These are phyloP conservation scores for Nixonia krombeini DNA, from an alignment of 1,140 invertebrate genomes.

Conservation along the genomic window DNA sequence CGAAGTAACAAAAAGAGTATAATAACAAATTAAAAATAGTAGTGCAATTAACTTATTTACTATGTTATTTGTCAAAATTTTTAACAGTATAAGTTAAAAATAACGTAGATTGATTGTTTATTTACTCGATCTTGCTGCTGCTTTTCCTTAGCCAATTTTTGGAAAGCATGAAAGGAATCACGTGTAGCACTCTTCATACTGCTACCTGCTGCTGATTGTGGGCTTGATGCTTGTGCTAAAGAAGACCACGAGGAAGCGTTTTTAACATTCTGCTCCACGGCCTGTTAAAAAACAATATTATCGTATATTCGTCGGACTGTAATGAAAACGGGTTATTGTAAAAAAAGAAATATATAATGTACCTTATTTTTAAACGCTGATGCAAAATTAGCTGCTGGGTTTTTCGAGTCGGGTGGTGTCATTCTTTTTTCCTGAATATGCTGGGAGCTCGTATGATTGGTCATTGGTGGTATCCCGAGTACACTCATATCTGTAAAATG, in stretches of 20 bases:
- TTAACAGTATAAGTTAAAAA: no score
- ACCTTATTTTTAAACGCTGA: conserved; percentile 78
- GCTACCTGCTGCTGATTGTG: conserved; percentile 73
- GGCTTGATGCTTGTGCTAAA: conserved; percentile 85
- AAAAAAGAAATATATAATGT: conserved; percentile 43
- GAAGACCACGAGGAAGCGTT: conserved; percentile 95
- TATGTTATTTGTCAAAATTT: no score
- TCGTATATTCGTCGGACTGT: conserved; percentile 13
- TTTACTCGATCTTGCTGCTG: conserved; percentile 79
- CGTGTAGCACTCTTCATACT: conserved; percentile 75
- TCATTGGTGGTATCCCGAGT: conserved; percentile 62
- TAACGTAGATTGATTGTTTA: no score
- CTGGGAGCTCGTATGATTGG: conserved; percentile 61
- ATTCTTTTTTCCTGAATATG: conserved; percentile 64
- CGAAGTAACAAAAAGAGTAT: conserved; percentile 23
- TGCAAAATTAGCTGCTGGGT: conserved; percentile 74
- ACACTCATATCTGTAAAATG: conserved; percentile 68
- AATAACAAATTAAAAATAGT: no score
- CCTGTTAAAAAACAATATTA: conserved; percentile 43
- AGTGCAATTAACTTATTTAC: no score
- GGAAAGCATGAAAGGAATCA: conserved; percentile 87
- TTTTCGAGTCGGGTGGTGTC: conserved; percentile 71
- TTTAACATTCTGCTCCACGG: conserved; percentile 81
- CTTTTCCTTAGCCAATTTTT: conserved; percentile 96
- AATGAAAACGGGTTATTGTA: no score